Conservation (phyloP, 2,797 vertebrate species). For the Xerus rutilus region DNA sequence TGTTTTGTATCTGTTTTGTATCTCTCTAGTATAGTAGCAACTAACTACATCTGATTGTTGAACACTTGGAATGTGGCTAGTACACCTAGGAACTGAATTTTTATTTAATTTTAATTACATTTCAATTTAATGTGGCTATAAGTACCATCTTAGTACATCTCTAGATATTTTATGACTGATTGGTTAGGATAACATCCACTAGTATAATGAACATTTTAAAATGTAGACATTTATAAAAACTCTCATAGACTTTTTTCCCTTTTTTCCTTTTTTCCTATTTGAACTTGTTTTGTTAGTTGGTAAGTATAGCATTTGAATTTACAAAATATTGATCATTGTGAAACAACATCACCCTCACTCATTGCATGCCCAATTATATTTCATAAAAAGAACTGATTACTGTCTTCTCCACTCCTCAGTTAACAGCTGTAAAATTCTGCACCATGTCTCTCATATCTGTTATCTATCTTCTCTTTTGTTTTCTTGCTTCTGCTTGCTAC, state of each 20-base stretch:
- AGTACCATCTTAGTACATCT: neutral
- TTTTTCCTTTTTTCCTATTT: conserved; percentile 84
- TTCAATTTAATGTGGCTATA: conserved; percentile 27
- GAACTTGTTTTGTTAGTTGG: conserved; percentile 86
- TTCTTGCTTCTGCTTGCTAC: conserved; percentile 89
- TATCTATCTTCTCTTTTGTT: conserved; percentile 86
- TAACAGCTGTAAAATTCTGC: conserved; percentile 89
- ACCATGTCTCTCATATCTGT: conserved; percentile 83
- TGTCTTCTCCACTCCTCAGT: conserved; percentile 86
- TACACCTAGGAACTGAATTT: neutral
- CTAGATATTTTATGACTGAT: conserved; percentile 61
- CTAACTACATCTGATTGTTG: neutral
- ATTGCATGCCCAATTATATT: conserved; percentile 88
- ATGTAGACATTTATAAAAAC: conserved; percentile 84
- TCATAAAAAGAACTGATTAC: conserved; percentile 85
- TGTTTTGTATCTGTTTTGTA: neutral
- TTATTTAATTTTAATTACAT: conserved; percentile 49
- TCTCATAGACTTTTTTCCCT: conserved; percentile 87
- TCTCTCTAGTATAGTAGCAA: neutral
- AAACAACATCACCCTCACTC: conserved; percentile 86
- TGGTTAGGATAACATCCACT: conserved; percentile 77
- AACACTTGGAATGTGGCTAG: conserved; percentile 34
- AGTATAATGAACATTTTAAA: conserved; percentile 77
- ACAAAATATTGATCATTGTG: conserved; percentile 84
- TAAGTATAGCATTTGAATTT: conserved; percentile 88